A percentile compares a stretch with the other conserved stretches of the same genome.
These are phyloP conservation scores for Bombus sylvicola DNA, from an alignment of 1,140 invertebrate genomes.

Conservation along the genomic window DNA sequence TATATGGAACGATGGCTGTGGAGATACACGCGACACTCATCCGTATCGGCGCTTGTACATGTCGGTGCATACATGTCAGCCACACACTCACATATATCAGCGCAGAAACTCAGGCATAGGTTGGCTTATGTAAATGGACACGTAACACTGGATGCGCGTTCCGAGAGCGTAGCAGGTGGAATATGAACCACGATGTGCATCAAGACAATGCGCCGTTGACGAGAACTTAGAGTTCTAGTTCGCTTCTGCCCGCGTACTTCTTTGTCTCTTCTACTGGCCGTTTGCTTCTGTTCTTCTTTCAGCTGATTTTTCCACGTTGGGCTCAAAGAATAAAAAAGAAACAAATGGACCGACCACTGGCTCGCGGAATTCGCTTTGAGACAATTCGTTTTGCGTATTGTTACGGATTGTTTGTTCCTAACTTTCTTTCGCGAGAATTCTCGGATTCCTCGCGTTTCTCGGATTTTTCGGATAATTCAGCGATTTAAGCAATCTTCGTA, in stretches of 20 bases:
- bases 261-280: not conserved
- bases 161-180: slow-evolving; percentile 55
- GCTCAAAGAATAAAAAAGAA: slow-evolving; percentile 7
- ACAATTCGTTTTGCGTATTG: not conserved
- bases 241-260: slow-evolving; percentile 5
- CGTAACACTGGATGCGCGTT: slow-evolving; percentile 65
- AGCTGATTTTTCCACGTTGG: not conserved
- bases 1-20: slow-evolving; percentile 40
- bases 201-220: slow-evolving; percentile 25
- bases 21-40: slow-evolving; percentile 22
- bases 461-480: not conserved
- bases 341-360: slow-evolving; percentile 10
- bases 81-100: too few relatives aligned
- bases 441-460: not conserved
- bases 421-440: not conserved
- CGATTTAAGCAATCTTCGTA: not conserved
- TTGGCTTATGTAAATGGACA: slow-evolving; percentile 67
- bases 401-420: not conserved
- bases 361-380: slow-evolving; percentile 10
- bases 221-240: slow-evolving; percentile 33
- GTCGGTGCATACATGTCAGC: not conserved
- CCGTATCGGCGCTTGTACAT: slow-evolving; percentile 38
- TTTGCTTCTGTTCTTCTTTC: not conserved
- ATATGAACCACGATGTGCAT: slow-evolving; percentile 47
- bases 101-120: not conserved